Evolutionary conservation across 2,888 invertebrate genomes (phyloP).

Genomic region (Hanleya hanleyi): DNA sequence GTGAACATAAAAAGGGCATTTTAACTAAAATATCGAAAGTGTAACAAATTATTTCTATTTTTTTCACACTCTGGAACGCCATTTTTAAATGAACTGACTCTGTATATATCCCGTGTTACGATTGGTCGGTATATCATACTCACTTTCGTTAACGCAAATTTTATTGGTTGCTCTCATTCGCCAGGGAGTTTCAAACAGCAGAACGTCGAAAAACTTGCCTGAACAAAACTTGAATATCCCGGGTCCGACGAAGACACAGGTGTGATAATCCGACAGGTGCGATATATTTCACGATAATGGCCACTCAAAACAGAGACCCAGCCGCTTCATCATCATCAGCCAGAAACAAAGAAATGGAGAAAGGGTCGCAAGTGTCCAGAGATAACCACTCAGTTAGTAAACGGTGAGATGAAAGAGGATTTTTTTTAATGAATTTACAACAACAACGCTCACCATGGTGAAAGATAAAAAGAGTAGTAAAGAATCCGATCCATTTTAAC

Average conservation of each 20-base stretch:
- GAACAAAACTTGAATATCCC: no score
- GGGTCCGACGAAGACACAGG: no score
- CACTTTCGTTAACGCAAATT: background rate
- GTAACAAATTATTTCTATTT: no score
- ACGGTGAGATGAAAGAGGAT: background rate
- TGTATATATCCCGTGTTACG: background rate
- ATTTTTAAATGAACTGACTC: no score
- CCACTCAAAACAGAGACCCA: constrained; percentile 19
- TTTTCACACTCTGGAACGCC: no score
- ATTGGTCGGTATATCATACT: background rate
- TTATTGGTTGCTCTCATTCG: background rate
- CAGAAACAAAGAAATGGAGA: constrained; percentile 10
- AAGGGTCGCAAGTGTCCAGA: background rate
- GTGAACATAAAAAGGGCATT: no score
- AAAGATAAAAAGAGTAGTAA: no score
- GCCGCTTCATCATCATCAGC: background rate
- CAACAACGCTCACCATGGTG: no score
- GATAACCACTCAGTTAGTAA: constrained; percentile 14
- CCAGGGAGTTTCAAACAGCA: background rate
- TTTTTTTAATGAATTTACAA: constrained; percentile 51
- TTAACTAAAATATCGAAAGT: no score
- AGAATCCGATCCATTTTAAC: no score
- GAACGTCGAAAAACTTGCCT: no score
- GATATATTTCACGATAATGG: constrained; percentile 6
- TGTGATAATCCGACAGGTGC: background rate